A percentile compares a stretch with the other conserved stretches of the same genome.
These are phyloP conservation scores for Odontomyia ornata DNA, from an alignment of 2,888 invertebrate species.

Conservation along the genomic window DNA sequence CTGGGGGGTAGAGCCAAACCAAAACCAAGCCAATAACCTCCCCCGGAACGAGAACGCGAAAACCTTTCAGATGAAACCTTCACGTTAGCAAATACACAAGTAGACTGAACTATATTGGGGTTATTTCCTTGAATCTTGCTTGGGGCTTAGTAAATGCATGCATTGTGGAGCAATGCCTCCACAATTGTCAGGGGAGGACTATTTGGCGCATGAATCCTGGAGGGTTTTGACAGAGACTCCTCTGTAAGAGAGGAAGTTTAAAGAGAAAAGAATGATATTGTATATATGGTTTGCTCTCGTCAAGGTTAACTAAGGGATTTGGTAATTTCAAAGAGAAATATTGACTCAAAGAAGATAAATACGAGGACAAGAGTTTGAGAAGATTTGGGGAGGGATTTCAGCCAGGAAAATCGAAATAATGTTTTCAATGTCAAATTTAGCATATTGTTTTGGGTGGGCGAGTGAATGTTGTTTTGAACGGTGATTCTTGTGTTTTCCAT, in stretches of 20 bases:
- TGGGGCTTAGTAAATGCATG: constrained; percentile 30
- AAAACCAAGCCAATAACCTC: constrained; percentile 9
- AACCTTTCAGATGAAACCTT: constrained; percentile 28
- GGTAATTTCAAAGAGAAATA: constrained; percentile 26
- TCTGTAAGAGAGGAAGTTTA: not conserved
- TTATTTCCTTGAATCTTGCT: not conserved
- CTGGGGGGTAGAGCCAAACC: constrained; percentile 16
- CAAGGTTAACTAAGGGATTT: constrained; percentile 38
- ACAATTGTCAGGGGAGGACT: not conserved
- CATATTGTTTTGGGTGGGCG: not conserved
- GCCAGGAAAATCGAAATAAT: constrained; percentile 32
- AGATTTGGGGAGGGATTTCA: not conserved
- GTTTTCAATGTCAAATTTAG: constrained; percentile 40
- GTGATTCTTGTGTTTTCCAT: no score
- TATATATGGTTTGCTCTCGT: constrained; percentile 18
- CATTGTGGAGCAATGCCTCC: not conserved
- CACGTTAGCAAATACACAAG: constrained; percentile 24
- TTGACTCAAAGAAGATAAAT: constrained; percentile 11
- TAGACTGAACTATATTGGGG: constrained; percentile 11
- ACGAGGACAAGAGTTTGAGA: not conserved
- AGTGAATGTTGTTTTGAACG: no score
- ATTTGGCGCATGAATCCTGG: constrained; percentile 2
- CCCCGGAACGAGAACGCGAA: not conserved
- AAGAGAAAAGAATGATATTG: not conserved
- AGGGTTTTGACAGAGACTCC: not conserved